Evolutionary conservation across 1,140 invertebrate species (phyloP).

Genomic region (Mactra quadrangularis): DNA sequence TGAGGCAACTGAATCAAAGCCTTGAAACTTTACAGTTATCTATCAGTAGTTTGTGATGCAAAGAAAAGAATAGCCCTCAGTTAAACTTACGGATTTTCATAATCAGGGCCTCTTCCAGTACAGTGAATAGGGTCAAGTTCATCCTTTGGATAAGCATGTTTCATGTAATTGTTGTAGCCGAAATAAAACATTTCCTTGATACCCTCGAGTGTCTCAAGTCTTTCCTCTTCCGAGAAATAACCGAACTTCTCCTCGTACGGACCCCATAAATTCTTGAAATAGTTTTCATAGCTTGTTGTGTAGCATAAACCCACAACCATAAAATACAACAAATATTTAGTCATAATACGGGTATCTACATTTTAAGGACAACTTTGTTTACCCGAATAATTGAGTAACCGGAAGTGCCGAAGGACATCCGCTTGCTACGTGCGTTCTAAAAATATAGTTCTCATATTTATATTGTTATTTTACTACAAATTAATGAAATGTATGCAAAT

Average conservation of each 20-base stretch:
- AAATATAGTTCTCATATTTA: not conserved
- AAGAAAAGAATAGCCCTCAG: too few relatives aligned
- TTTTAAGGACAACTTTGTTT: slow-evolving; percentile 6
- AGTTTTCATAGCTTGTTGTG: slow-evolving; percentile 47
- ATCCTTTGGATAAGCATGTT: slow-evolving; percentile 86
- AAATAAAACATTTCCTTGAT: slow-evolving; percentile 86
- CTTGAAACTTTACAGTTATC: too few relatives aligned
- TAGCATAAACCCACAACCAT: slow-evolving; percentile 26
- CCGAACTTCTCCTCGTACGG: slow-evolving; percentile 84
- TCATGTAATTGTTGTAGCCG: slow-evolving; percentile 86
- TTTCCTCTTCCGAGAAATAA: slow-evolving; percentile 81
- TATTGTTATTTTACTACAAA: not conserved
- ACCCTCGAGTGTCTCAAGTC: slow-evolving; percentile 80
- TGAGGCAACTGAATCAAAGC: too few relatives aligned
- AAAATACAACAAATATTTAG: slow-evolving; percentile 20
- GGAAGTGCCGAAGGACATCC: slow-evolving; percentile 59
- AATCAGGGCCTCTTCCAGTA: slow-evolving; percentile 86
- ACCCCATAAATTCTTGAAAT: slow-evolving; percentile 81
- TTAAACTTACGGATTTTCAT: slow-evolving; percentile 87
- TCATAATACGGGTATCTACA: slow-evolving; percentile 48
- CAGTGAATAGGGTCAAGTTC: slow-evolving; percentile 87
- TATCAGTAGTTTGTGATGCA: too few relatives aligned
- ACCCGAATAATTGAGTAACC: slow-evolving; percentile 5
- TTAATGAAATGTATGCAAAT: too few relatives aligned
- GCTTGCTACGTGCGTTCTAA: not conserved